Evolutionary conservation across 2,888 invertebrate species (phyloP), one percentile per base, ranked within the genome.

Genomic region (Slavum lentiscoides): DNA sequence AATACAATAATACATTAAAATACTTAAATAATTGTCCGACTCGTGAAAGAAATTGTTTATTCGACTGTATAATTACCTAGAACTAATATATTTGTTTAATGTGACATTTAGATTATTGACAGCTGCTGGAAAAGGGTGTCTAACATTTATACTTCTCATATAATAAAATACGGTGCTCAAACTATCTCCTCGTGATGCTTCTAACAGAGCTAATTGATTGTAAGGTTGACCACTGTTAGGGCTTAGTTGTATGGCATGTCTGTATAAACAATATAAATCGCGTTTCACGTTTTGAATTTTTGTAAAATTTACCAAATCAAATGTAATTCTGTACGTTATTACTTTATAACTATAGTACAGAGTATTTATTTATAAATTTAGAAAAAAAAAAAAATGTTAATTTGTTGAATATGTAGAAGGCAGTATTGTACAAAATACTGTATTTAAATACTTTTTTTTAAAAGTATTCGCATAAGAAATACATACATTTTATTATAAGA

Each of bases 101-200:
- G 93, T 92, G 85, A 92, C 91, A 74, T 91, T 90, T 73, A 96
- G 88, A 88, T 95, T 95, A 74, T 92, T 91, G 55, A 92, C 90
- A 55, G 95, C 94, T 58, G 93, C 93, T 17, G 94, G 93, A 88
- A 95, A 95, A 58, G 95, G 94, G 86, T 93, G 92, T 85, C 92
- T 91, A 74, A 95, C 94, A 15, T 93, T 91, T 84, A 95, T 90
- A 83, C 94, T 93, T 83, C 95, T 90, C 82, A 93, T 92, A 87
- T 95, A 95, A 88, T 94, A 93, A 88, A 94, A 95, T 80, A 95
- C 92, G 5, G 94, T 93, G 75, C 92, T 91, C 83, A 96, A 89
- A 85, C 92, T 91, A 85, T 94, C 91, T 23, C 93, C 93, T 83
- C 93, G 91, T 58, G 93, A 92, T 84, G 93, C 93, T 86, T 94